These are phyloP conservation scores for Himalopsyche tibetana DNA, from an alignment of 2,888 invertebrate species.

Conservation along the genomic window DNA sequence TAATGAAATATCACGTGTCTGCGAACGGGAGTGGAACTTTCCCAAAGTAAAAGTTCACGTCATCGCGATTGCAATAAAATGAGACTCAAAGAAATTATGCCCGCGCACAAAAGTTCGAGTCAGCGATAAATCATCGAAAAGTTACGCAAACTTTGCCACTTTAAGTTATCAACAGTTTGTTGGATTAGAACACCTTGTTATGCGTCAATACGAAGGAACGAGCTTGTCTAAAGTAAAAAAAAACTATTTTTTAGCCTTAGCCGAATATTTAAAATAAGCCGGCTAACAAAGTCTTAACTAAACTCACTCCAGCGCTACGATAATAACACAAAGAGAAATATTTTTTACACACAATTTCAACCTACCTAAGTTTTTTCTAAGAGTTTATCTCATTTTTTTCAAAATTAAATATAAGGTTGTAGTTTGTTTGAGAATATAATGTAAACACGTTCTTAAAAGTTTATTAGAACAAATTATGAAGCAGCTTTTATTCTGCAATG, in stretches of 20 bases:
- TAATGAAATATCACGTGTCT: slow-evolving; percentile 57
- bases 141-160: slow-evolving; percentile 62
- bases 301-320: too few relatives aligned
- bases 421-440: too few relatives aligned
- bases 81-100: slow-evolving; percentile 60
- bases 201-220: slow-evolving; percentile 50
- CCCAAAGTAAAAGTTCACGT: slow-evolving; percentile 59
- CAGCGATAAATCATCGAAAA: slow-evolving; percentile 63
- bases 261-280: neutral
- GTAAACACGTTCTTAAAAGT: too few relatives aligned
- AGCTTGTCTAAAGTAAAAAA: neutral
- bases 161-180: slow-evolving; percentile 65
- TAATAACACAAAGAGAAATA: too few relatives aligned
- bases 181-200: slow-evolving; percentile 63
- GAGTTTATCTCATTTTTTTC: too few relatives aligned
- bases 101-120: slow-evolving; percentile 49
- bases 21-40: slow-evolving; percentile 36
- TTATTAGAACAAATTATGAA: too few relatives aligned
- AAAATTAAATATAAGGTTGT: slow-evolving; percentile 5
- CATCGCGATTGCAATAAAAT: slow-evolving; percentile 62
- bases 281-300: too few relatives aligned
- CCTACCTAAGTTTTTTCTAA: too few relatives aligned
- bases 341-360: too few relatives aligned
- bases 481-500: too few relatives aligned
- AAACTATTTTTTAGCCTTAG: neutral